Base-by-base conservation (phyloP, 2,888 invertebrate genomes). In the Tinea pellionella region DNA sequence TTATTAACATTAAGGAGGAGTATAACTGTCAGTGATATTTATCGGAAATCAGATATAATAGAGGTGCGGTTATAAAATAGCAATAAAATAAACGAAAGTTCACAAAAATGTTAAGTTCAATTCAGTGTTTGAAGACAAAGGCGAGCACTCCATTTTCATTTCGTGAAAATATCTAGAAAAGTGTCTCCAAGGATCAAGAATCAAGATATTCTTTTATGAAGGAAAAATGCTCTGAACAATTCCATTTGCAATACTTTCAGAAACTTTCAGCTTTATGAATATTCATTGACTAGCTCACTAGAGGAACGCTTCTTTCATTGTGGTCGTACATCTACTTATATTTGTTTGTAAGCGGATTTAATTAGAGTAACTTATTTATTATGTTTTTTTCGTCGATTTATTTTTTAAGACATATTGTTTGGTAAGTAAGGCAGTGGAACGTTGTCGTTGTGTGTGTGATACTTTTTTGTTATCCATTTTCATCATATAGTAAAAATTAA, bases 151-250 rank as follows among this genome's bases (percentile, higher is more conserved):
- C 9, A 53, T 53, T 53, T 12, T 24, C 24, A 53, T 53, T 24
- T 53, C 18, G 12, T 2, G 53, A 53, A 53, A 24, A 53, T 24
- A 53, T 53, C 24, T 15, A 16, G 12, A 47, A 16, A 41, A 41
- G 41, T 41, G 41, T 41, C 51, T 51, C 18, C 1, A 16, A n/a
- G 51, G 53, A 53, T 53, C 53, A 16, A n/a, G 51, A 24, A 53
- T 53, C 53, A 53, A 53, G 53, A 61, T 60, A 66, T 64, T 68
- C 64, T 64, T 66, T 67, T 67, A 65, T 65, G 47, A 65, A 62
- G 65, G 65, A 67, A 68, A 67, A 68, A 68, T 69, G 61, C 63
- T 66, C 53, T 63, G 64, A 63, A 67, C 60, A 59, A 65, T 65
- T 67, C 69, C 64, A 66, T 65, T 65, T 66, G 64, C 59, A 47